A percentile compares a stretch with the other conserved stretches of the same genome.
These are phyloP conservation scores for Tichodroma muraria DNA, from an alignment of 2,113 vertebrate species.

Conservation along the genomic window DNA sequence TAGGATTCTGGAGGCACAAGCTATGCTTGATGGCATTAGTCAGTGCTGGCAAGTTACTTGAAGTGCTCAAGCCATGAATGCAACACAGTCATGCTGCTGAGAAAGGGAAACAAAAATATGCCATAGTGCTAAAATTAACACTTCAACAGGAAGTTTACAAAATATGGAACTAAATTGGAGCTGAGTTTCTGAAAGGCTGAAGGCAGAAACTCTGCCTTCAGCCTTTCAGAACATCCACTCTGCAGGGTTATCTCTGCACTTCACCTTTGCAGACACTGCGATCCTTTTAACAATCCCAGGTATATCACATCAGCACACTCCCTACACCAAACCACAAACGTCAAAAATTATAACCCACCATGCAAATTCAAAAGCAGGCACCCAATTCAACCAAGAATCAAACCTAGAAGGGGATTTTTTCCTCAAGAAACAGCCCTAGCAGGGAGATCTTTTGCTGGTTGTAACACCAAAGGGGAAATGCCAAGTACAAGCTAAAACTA, in stretches of 20 bases:
- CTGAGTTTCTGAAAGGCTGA: neutral
- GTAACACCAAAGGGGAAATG: neutral
- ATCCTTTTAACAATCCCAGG: neutral
- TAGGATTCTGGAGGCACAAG: neutral
- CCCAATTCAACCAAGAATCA: neutral
- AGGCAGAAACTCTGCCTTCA: no score
- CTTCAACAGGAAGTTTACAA: neutral
- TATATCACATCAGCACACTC: neutral
- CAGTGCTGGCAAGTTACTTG: neutral
- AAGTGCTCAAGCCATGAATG: neutral
- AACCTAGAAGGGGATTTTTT: neutral
- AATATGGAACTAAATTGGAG: neutral
- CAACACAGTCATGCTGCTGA: neutral
- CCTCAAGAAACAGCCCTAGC: neutral
- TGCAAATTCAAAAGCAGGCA: neutral
- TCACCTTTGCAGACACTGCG: rapidly evolving
- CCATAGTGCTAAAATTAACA: neutral
- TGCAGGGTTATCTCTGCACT: neutral
- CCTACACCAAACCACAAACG: neutral
- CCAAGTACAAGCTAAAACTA: neutral
- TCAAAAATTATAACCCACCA: neutral
- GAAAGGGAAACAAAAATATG: neutral
- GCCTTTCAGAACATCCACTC: neutral
- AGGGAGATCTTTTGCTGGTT: neutral
- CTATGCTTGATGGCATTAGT: neutral